Percentiles rank a stretch among this genome's conserved stretches.
These are phyloP conservation scores for Leptinotarsa tumamoca DNA, from an alignment of 2,888 invertebrate species.

Conservation along the genomic window DNA sequence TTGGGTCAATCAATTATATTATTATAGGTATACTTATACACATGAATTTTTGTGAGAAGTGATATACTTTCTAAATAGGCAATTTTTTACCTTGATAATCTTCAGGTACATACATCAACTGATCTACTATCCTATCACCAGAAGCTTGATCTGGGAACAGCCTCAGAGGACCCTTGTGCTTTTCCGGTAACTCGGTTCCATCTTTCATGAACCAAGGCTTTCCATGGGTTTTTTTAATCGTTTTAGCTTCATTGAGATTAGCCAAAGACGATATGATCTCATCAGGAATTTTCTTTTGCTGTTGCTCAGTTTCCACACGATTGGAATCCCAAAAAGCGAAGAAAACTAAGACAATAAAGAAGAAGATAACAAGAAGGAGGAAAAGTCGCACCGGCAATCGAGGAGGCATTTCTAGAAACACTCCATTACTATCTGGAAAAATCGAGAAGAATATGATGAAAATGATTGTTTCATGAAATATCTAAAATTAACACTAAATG, in stretches of 20 bases:
- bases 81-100: constrained; percentile 71
- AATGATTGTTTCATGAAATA: too few relatives aligned
- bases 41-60: too few relatives aligned
- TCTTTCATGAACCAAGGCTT: constrained; percentile 83
- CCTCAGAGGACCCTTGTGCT: constrained; percentile 67
- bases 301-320: too few relatives aligned
- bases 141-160: constrained; percentile 84
- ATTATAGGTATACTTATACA: too few relatives aligned
- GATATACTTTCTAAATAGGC: too few relatives aligned
- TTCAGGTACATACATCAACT: constrained; percentile 87
- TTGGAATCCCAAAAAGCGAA: too few relatives aligned
- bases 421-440: constrained; percentile 56
- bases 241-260: too few relatives aligned
- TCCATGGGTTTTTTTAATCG: constrained; percentile 50
- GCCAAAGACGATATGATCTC: too few relatives aligned
- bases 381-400: constrained; percentile 65
- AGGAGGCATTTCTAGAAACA: constrained; percentile 64
- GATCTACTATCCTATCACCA: constrained; percentile 82
- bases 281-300: too few relatives aligned
- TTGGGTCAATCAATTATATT: too few relatives aligned
- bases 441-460: too few relatives aligned
- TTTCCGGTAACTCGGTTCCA: constrained; percentile 77
- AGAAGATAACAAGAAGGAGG: constrained; percentile 64
- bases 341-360: constrained; percentile 68
- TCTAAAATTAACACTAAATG: too few relatives aligned